Base-by-base conservation (phyloP, 2,888 invertebrate species). In the Thymelicus lineola region DNA sequence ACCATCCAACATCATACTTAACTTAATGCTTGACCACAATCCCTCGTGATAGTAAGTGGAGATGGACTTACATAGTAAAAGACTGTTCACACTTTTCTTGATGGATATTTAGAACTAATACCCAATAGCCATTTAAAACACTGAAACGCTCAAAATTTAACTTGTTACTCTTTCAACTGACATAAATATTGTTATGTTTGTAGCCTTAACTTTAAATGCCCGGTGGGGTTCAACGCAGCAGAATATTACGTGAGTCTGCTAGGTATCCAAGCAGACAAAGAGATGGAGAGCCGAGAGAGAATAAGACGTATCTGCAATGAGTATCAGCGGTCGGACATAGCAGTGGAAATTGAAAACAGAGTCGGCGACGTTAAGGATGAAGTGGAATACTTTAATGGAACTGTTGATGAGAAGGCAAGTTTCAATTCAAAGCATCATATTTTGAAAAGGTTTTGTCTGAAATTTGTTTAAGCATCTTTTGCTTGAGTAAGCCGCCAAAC, bases 171-270 rank as follows among this genome's bases (percentile, higher is more conserved):
- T 12, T 48, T n/a, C 46, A n/a, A 48, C n/a, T 48, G 12, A 48
- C 46, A 48, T 50, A 57, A 57, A 35, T n/a, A 36, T 38, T 38
- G 2, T 2, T 35, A 15, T 62, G 20, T 14, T 67, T 73, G 1
- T 73, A 97, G 97, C 66, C 84, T 96, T 69, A 95, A 95, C 74
- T 94, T 95, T 78, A 89, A 93, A 73, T 96, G 96, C 81, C 98
- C 98, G 0, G 81, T 94, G 20, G 96, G 96, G 36, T 98, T 96
- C 93, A 98, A 98, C 87, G 96, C 97, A 2, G 97, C 98, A 0
- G 98, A 98, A 83, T 97, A 97, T 86, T 97, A 96, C 85, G 96
- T 98, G 5, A 94, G 95, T 38, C 86, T 94, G 0, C 86, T 95
- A 10, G 94, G 95, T 1, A 82, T 94, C 6, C 86, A 93, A 36